Conservation (phyloP, 2,797 vertebrate genomes). For the Oreochromis grahami region DNA sequence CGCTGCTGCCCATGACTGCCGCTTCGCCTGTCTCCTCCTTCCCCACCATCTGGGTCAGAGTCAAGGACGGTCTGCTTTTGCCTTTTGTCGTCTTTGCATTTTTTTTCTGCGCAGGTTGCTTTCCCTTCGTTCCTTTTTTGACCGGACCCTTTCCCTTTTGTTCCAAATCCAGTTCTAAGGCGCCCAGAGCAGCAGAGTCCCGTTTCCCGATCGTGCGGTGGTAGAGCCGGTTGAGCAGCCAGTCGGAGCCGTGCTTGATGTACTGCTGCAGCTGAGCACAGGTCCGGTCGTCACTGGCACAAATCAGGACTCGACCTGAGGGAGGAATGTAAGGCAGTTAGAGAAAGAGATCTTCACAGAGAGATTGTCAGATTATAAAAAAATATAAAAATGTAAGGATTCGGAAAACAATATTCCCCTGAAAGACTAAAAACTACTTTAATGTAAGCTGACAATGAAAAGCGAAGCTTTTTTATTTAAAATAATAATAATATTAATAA, state of each 20-base stretch:
- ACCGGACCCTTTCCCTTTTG: conserved; percentile 63
- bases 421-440: not conserved
- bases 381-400: not conserved
- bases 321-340: not conserved
- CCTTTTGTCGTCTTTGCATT: conserved; percentile 61
- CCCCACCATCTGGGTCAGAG: conserved; percentile 85
- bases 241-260: conserved; percentile 79
- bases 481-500: not conserved
- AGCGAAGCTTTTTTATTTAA: not conserved
- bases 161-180: conserved; percentile 49
- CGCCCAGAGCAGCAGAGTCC: conserved; percentile 53
- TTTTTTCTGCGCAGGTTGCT: conserved; percentile 58
- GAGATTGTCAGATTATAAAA: not conserved
- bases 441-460: not conserved
- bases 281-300: conserved; percentile 92
- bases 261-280: conserved; percentile 92
- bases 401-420: not conserved
- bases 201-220: conserved; percentile 83
- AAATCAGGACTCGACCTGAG: conserved; percentile 90
- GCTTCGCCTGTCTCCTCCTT: conserved; percentile 39
- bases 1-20: conserved; percentile 61
- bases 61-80: conserved; percentile 73
- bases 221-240: conserved; percentile 84
- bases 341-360: not conserved
- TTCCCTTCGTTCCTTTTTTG: conserved; percentile 68